Conservation (phyloP, 2,113 vertebrate genomes). For the Peromyscus californicus region DNA sequence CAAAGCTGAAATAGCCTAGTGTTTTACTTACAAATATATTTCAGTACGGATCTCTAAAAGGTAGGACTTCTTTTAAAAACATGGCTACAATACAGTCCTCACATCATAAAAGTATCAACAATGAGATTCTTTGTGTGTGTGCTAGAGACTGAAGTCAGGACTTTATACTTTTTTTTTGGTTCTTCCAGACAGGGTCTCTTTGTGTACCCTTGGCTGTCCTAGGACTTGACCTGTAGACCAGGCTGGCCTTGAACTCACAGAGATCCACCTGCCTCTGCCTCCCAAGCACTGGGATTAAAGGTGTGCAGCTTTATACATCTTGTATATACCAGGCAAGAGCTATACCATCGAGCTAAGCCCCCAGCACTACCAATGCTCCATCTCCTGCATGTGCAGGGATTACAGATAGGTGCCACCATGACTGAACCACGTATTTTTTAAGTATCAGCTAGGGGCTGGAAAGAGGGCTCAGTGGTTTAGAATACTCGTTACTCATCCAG, state of each 20-base stretch:
- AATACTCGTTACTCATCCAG: too few relatives aligned
- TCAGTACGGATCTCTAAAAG: slow-evolving; percentile 41
- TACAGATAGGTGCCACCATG: not conserved
- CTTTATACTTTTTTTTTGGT: too few relatives aligned
- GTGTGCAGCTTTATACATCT: not conserved
- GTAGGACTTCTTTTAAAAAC: not conserved
- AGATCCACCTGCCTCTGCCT: too few relatives aligned
- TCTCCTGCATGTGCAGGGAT: not conserved
- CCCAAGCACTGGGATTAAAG: too few relatives aligned
- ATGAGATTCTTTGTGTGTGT: not conserved
- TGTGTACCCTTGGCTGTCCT: too few relatives aligned
- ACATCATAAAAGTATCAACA: not conserved
- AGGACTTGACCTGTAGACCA: too few relatives aligned
- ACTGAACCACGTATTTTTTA: not conserved
- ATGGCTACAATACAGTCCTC: not conserved
- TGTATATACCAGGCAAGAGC: not conserved
- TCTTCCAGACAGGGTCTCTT: too few relatives aligned
- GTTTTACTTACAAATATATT: slow-evolving; percentile 28
- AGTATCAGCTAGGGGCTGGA: not conserved
- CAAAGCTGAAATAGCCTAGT: not conserved
- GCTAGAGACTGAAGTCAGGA: not conserved
- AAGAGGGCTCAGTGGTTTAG: not conserved
- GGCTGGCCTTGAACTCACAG: too few relatives aligned
- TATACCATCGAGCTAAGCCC: not conserved
- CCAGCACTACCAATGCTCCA: not conserved